These are phyloP conservation scores for Cyclura pinguis DNA, from an alignment of 2,797 vertebrate genomes.

Conservation along the genomic window DNA sequence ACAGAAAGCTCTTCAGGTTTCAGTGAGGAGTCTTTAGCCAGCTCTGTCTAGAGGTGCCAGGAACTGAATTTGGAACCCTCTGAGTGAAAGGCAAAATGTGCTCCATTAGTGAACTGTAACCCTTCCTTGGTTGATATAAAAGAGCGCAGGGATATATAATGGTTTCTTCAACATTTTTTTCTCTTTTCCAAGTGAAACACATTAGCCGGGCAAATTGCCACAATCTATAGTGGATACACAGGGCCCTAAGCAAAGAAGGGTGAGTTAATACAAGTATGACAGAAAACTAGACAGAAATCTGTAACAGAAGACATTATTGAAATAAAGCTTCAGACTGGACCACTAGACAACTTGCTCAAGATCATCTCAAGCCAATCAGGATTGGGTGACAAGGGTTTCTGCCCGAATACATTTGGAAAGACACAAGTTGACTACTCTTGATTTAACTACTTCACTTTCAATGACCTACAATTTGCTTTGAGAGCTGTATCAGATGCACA, in stretches of 20 bases:
- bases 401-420: too few species aligned
- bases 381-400: too few species aligned
- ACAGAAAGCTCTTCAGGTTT: too few species aligned
- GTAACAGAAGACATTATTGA: neutral
- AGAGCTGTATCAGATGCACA: neutral
- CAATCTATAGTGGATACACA: neutral
- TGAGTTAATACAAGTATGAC: too few species aligned
- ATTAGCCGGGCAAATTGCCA: neutral
- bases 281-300: neutral
- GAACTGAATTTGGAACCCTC: neutral
- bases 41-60: too few species aligned
- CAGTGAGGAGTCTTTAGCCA: too few species aligned
- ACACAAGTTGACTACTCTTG: too few species aligned
- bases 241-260: neutral
- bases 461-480: neutral
- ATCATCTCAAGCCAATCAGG: too few species aligned
- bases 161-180: neutral
- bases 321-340: neutral
- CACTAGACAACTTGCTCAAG: neutral
- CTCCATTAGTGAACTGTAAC: too few species aligned
- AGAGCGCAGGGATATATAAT: neutral
- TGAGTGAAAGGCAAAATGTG: neutral
- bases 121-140: neutral
- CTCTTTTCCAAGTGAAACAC: neutral
- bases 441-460: neutral